Base-by-base conservation (phyloP, 2,797 vertebrate genomes). In the Mormyrops attenuatus region DNA sequence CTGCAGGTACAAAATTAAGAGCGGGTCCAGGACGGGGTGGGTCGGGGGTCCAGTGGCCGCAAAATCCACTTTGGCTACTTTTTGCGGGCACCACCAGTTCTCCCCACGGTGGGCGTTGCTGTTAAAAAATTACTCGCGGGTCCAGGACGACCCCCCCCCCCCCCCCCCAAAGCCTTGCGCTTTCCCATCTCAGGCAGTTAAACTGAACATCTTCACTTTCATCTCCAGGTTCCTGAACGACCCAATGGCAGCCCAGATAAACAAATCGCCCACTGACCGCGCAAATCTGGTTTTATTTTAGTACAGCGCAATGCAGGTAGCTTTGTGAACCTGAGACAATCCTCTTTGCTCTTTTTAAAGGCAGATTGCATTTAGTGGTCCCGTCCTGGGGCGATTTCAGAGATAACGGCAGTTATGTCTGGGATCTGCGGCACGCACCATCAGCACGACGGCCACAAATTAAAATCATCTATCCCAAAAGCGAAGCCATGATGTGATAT, bases 361-460 rank as follows among this genome's bases (percentile, higher is more conserved):
- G 57, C 87, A 66, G 87, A 88, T 20, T 34, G 60, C 8, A 17
- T 69, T 69, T 50, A 50, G 20, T 22, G 57, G 53, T 49, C 44
- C 44, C 3, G 15, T 30, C 87, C 38, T 26, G 87, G 69, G 87
- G 87, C 41, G 60, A 20, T 88, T 26, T 47, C 11, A 11, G n/a
- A 66, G 60, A 88, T 69, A 55, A 87, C 86, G 50, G 66, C 90
- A 34, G 60, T 88, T 89, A 50, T 22, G 17, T 86, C 50, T 87
- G 49, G n/a, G 63, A 80, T 60, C 85, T 38, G 5, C 41, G 15
- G 80, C 82, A 5, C 4, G 84, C 50, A 53, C 55, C 57, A 80
- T 89, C 55, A 77, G 57, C 88, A 17, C 84, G 34, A 80, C n/a
- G 88, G 77, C 80, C 84, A 17, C 22, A 69, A 89, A 86, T 77